Conservation (phyloP, 2,797 vertebrate genomes). For the Lates japonicus region DNA sequence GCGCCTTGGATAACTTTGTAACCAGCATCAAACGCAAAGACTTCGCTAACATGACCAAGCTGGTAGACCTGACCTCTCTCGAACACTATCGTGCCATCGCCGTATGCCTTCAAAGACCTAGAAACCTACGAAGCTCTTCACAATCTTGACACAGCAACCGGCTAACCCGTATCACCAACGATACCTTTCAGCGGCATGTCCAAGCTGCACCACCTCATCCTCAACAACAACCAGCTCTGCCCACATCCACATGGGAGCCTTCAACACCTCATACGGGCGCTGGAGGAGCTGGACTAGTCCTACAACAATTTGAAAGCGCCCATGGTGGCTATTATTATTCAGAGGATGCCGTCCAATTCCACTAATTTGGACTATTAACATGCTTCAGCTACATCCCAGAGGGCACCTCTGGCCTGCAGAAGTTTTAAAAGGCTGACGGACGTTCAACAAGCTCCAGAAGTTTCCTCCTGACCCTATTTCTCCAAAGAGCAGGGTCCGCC, state of each 20-base stretch:
- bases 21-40: constrained; percentile 96
- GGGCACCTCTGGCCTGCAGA: constrained; percentile 96
- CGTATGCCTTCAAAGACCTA: constrained; percentile 95
- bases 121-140: constrained; percentile 97
- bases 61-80: constrained; percentile 96
- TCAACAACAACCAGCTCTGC: constrained; percentile 99
- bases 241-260: constrained; percentile 94
- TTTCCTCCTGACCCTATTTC: constrained; percentile 97
- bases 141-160: constrained; percentile 98
- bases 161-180: constrained; percentile 94
- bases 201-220: constrained; percentile 97
- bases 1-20: constrained; percentile 97
- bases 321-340: constrained; percentile 97
- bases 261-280: constrained; percentile 95
- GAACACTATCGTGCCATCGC: constrained; percentile 96
- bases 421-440: constrained; percentile 98
- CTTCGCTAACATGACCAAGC: constrained; percentile 98
- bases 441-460: constrained; percentile 98
- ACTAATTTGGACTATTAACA: constrained; percentile 98
- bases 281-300: constrained; percentile 97
- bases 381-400: constrained; percentile 98
- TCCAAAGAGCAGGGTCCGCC: constrained; percentile 95
- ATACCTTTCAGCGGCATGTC: constrained; percentile 98
- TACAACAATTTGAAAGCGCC: constrained; percentile 98
- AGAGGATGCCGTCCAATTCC: constrained; percentile 97